Conservation (phyloP, 2,888 invertebrate genomes). For the Lingula anatina region DNA sequence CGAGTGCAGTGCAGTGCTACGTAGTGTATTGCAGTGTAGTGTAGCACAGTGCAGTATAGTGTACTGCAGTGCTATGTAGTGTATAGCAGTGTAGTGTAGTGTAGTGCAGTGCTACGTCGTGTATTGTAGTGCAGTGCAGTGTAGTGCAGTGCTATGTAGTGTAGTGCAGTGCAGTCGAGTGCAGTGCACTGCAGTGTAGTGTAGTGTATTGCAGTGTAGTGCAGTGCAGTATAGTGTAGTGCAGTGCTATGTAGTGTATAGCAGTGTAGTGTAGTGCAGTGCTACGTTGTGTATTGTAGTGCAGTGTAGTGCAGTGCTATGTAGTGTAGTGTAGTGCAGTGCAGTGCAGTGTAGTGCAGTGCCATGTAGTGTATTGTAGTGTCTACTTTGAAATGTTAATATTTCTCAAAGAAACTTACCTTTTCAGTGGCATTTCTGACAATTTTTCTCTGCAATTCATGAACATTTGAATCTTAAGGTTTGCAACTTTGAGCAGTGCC, state of each 20-base stretch:
- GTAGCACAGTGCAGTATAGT: neutral
- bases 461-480: constrained; percentile 82
- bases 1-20: neutral
- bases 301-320: constrained; percentile 8
- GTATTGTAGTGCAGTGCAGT: constrained; percentile 9
- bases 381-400: no score
- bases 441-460: constrained; percentile 93
- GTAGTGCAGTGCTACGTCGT: constrained; percentile 5
- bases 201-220: no score
- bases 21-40: constrained; percentile 8
- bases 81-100: constrained; percentile 5
- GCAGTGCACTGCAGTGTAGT: constrained; percentile 2
- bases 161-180: constrained; percentile 5
- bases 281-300: constrained; percentile 3
- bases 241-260: constrained; percentile 6
- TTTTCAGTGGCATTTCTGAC: constrained; percentile 96
- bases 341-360: constrained; percentile 1
- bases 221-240: constrained; percentile 5
- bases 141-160: constrained; percentile 6
- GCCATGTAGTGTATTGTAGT: constrained; percentile 4
- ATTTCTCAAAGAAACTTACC: no score
- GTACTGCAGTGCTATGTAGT: constrained; percentile 5
- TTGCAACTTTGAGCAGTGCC: constrained; percentile 77
- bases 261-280: constrained; percentile 9
- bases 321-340: constrained; percentile 8